Base-by-base conservation (phyloP, 2,113 vertebrate species). In the Python bivittatus region DNA sequence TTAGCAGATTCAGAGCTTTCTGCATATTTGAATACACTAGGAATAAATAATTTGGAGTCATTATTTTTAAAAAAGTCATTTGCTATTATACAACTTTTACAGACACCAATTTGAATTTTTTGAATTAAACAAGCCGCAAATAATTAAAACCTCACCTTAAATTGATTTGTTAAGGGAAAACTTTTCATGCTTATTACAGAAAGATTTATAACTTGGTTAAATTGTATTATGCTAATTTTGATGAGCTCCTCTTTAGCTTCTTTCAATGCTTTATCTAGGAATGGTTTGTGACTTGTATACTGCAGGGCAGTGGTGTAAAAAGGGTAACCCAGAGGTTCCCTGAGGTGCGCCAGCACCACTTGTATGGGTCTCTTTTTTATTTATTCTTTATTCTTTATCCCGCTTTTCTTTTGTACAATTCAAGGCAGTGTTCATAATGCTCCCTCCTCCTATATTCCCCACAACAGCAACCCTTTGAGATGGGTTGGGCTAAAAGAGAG, bases 1-100 rank as follows among this genome's bases (percentile, higher is more conserved):
- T 98, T 91, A 98, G 95, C 72, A 98, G 94, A 86, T 96, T 98
- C 94, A 97, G 94, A 0, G 98, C 98, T 96, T 98, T 98, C 96
- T 97, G 98, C 98, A 98, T 98, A 94, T 98, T 98, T 95, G 97
- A 93, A 1, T 95, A 54, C 94, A 98, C 98, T 98, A 48, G 89
- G 94, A 95, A 95, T 54, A 96, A 95, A 94, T 79, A 95, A 58
- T 29, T 9, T 92, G 86, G 85, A 25, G 61, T 92, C n/a, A 54
- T 83, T 90, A 96, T 95, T 94, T 95, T 95, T 94, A 93, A 91
- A 25, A 93, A 86, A 23, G 29, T 90, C 29, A 52, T n/a, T 13
- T 48, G 22, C 6, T 56, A 25, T 38, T 88, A 33, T 42, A 90
- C 52, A 58, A 42, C n/a, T 84, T 17, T 44, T 29, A 42, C 27